phyloP scores from a whole-genome alignment of 2,888 invertebrate genomes.

The Cryptocephalus moraei region DNA sequence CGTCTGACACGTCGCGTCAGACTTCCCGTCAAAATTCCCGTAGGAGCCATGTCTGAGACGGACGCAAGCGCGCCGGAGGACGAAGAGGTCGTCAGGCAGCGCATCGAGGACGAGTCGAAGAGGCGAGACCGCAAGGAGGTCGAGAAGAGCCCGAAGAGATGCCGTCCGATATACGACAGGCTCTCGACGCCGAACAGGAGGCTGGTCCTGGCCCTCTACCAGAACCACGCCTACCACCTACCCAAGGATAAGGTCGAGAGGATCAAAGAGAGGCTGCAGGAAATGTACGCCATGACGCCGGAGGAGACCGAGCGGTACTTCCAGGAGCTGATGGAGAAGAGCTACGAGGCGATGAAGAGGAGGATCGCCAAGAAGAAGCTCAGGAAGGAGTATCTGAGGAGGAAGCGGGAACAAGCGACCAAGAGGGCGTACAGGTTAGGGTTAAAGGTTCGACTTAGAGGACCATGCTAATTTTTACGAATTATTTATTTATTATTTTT shows the following conservation, averaged over 20 bases:
- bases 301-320: constrained; percentile 50
- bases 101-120: constrained; percentile 9
- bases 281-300: constrained; percentile 34
- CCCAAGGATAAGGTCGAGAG: constrained; percentile 42
- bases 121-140: constrained; percentile 1
- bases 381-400: constrained; percentile 10
- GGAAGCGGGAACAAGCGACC: constrained; percentile 7
- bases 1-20: no score
- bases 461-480: no score
- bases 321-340: constrained; percentile 33
- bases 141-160: constrained; percentile 10
- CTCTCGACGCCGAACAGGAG: constrained; percentile 44
- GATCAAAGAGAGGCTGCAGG: constrained; percentile 46
- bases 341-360: constrained; percentile 9
- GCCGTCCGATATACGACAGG: constrained; percentile 38
- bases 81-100: constrained; percentile 7
- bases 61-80: constrained; percentile 1
- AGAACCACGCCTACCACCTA: constrained; percentile 41
- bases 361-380: constrained; percentile 20
- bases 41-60: constrained; percentile 1
- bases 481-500: no score
- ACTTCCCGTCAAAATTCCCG: not conserved
- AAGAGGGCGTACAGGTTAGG: constrained; percentile 9
- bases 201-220: constrained; percentile 43
- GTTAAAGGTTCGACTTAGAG: no score